A percentile compares a stretch with the other conserved stretches of the same genome.
Evolutionary conservation across 2,797 vertebrate species (phyloP).

Genomic region (Rhabdophis nuchalis): DNA sequence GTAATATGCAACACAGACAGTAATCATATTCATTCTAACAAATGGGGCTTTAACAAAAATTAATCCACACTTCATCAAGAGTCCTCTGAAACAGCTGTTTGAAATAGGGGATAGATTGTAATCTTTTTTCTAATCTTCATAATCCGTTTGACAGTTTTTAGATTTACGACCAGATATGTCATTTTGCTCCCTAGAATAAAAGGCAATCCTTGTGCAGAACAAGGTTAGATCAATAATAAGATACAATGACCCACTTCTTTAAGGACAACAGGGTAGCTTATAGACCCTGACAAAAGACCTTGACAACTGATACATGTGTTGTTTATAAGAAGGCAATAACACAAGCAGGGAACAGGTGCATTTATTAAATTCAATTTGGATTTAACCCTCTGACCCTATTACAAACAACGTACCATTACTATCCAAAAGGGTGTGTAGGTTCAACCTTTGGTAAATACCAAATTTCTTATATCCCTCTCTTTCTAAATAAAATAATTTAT

Average conservation of each 20-base stretch:
- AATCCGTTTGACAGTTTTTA: neutral
- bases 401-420: neutral
- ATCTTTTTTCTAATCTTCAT: neutral
- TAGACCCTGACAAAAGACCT: neutral
- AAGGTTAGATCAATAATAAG: neutral
- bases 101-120: neutral
- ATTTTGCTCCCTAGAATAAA: neutral
- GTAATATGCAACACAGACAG: neutral
- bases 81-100: neutral
- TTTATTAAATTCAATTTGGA: neutral
- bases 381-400: neutral
- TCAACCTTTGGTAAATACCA: neutral
- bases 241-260: neutral
- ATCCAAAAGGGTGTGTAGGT: neutral
- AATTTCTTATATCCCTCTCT: neutral
- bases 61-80: neutral
- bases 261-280: neutral
- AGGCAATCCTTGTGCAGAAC: neutral
- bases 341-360: neutral
- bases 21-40: neutral
- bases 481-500: neutral
- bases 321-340: neutral
- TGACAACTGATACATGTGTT: neutral
- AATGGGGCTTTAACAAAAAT: neutral
- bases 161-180: neutral